phyloP scores from a whole-genome alignment of 2,113 vertebrate genomes.

The Colossoma macropomum region DNA sequence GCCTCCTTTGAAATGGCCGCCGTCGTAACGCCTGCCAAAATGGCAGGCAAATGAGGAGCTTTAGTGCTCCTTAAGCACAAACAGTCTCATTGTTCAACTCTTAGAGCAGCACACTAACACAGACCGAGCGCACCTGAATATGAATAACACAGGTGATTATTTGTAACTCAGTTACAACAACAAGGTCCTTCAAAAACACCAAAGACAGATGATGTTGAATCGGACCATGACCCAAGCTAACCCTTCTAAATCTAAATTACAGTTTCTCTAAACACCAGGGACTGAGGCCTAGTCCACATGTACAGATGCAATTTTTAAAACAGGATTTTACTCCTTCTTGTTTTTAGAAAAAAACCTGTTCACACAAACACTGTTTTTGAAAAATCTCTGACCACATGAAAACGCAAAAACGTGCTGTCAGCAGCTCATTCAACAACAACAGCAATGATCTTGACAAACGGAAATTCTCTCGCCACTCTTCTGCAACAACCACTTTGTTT shows the following conservation, averaged over 20 bases:
- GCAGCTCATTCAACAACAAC: too few relatives aligned
- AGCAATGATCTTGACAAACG: too few relatives aligned
- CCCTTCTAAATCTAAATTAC: not conserved
- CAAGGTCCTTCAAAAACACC: constrained; percentile 1
- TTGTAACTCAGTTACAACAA: not conserved
- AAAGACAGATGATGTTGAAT: not conserved
- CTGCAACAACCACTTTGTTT: too few relatives aligned
- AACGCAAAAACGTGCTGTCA: too few relatives aligned
- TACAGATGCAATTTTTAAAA: too few relatives aligned
- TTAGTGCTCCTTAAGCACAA: constrained; percentile 45
- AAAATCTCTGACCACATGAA: too few relatives aligned
- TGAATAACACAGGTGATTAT: constrained; percentile 28
- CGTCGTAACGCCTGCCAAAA: constrained; percentile 41
- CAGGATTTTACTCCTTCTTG: too few relatives aligned
- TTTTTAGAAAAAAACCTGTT: too few relatives aligned
- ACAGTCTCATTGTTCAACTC: constrained; percentile 41
- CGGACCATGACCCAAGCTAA: not conserved
- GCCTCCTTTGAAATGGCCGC: constrained; percentile 53
- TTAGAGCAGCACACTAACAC: constrained; percentile 33
- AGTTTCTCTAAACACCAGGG: too few relatives aligned
- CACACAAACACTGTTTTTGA: too few relatives aligned
- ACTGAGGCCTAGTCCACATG: too few relatives aligned
- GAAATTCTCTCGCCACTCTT: too few relatives aligned
- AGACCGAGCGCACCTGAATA: not conserved
- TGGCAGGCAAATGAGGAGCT: constrained; percentile 28